A percentile compares a stretch with the other conserved stretches of the same genome.
Evolutionary conservation across 2,888 invertebrate genomes (phyloP).

Genomic region (Netelia virgata): DNA sequence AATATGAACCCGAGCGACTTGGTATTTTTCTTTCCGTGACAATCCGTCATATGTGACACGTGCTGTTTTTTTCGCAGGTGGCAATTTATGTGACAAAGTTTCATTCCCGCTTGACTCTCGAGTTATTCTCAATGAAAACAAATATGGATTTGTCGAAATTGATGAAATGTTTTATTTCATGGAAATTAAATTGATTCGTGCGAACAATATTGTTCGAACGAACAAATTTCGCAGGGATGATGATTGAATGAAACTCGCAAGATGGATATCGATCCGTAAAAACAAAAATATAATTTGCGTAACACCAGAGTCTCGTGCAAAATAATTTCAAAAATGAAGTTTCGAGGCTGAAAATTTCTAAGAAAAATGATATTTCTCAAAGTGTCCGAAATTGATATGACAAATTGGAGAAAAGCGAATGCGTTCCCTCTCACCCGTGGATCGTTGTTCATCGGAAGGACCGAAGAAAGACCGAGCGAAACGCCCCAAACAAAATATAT

Average conservation of each 20-base stretch:
- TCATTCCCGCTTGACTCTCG: background rate
- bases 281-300: too few relatives aligned
- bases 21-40: slow-evolving; percentile 8
- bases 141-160: background rate
- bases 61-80: background rate
- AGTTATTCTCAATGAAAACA: background rate
- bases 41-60: slow-evolving; percentile 21
- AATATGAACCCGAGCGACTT: slow-evolving; percentile 10
- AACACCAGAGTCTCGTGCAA: too few relatives aligned
- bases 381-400: background rate
- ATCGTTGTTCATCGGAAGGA: slow-evolving; percentile 41
- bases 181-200: background rate
- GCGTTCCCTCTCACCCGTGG: slow-evolving; percentile 30
- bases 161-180: too few relatives aligned
- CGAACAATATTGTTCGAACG: too few relatives aligned
- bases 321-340: background rate
- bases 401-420: slow-evolving; percentile 16
- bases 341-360: background rate
- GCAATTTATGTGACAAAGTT: background rate
- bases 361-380: slow-evolving; percentile 8
- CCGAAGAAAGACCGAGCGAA: slow-evolving; percentile 52
- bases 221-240: too few relatives aligned
- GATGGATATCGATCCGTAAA: too few relatives aligned
- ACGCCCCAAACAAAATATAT: slow-evolving; percentile 71
- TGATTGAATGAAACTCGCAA: too few relatives aligned